A percentile compares a stretch with the other conserved stretches of the same genome.
These are phyloP conservation scores for Narcine bancroftii DNA, from an alignment of 2,113 vertebrate genomes.

Conservation along the genomic window DNA sequence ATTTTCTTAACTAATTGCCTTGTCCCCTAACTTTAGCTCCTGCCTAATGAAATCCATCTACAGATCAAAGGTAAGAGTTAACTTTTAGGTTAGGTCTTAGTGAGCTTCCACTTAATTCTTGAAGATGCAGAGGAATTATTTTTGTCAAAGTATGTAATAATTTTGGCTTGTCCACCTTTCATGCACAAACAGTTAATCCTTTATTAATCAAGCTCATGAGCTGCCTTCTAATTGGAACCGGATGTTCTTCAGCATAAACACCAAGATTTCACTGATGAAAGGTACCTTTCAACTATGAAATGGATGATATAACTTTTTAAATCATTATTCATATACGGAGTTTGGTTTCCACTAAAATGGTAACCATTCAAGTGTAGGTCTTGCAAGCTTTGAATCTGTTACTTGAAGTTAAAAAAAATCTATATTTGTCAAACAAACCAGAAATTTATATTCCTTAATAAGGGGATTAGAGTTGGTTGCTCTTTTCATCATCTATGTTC, in stretches of 20 bases:
- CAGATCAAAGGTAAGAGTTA: not conserved
- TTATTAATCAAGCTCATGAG: not conserved
- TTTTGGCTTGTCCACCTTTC: not conserved
- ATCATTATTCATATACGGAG: not conserved
- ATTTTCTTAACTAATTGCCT: constrained; percentile 11
- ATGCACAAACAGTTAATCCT: not conserved
- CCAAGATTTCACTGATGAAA: not conserved
- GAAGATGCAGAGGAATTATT: not conserved
- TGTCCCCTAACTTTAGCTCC: constrained; percentile 14
- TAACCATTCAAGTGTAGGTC: not conserved
- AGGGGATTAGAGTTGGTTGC: not conserved
- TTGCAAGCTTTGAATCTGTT: not conserved
- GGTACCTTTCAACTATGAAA: not conserved
- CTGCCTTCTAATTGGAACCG: constrained; percentile 2
- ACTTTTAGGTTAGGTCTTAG: not conserved
- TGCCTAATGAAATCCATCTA: constrained; percentile 5
- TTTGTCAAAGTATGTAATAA: constrained; percentile 1
- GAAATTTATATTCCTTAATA: not conserved
- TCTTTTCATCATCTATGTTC: not conserved
- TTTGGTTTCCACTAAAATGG: not conserved
- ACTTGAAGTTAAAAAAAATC: not conserved
- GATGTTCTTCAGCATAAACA: not conserved
- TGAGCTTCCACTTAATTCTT: not conserved
- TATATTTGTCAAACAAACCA: too few species aligned
- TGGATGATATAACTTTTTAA: not conserved